Conservation (phyloP, 2,888 invertebrate genomes). For the Allolobophora icterica region DNA sequence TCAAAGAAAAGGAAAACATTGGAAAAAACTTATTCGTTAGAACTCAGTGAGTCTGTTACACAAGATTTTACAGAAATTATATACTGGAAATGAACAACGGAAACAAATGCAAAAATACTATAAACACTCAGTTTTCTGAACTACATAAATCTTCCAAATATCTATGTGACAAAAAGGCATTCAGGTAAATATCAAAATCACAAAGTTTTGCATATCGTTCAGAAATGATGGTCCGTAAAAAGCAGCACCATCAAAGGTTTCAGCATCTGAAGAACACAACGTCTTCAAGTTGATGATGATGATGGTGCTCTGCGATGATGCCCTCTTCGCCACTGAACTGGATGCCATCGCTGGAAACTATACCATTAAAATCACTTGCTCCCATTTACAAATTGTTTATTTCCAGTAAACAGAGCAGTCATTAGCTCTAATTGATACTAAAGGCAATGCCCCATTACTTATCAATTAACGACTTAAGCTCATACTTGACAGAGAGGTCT, state of each 20-base stretch:
- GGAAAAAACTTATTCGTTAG: neutral
- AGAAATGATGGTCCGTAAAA: neutral
- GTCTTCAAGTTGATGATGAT: neutral
- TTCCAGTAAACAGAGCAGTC: neutral
- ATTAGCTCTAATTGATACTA: neutral
- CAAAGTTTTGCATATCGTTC: slow-evolving; percentile 4
- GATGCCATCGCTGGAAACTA: neutral
- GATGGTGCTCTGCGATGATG: too few species aligned
- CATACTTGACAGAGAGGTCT: neutral
- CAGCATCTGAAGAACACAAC: neutral
- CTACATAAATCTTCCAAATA: neutral
- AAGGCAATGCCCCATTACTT: slow-evolving; percentile 17
- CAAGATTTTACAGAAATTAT: neutral
- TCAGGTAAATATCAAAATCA: slow-evolving; percentile 11
- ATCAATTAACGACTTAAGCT: neutral
- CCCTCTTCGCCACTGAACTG: neutral
- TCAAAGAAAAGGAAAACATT: neutral
- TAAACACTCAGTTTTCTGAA: neutral
- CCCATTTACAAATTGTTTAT: neutral
- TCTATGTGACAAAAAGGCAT: neutral
- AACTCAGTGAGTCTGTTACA: neutral
- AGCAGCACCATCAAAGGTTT: neutral
- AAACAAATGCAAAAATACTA: slow-evolving; percentile 4
- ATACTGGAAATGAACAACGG: neutral
- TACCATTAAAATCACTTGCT: neutral